Conservation (phyloP, 2,888 invertebrate genomes). For the Callimorpha dominula region DNA sequence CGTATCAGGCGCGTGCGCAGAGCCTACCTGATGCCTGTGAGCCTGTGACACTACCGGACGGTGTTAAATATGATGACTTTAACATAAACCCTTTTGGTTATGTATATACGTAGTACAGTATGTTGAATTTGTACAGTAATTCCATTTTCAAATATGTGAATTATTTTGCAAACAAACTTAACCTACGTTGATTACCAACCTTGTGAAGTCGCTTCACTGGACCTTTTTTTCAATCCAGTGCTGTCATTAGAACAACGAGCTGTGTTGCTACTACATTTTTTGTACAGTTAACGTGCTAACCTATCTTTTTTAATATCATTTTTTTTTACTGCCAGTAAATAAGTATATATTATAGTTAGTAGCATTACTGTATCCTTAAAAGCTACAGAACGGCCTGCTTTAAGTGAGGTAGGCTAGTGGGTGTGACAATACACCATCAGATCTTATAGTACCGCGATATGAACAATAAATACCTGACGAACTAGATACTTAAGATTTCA, state of each 20-base stretch:
- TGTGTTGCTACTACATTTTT: too few relatives aligned
- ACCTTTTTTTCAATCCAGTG: too few relatives aligned
- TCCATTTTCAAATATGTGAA: neutral
- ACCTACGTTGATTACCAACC: too few relatives aligned
- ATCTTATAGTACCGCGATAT: neutral
- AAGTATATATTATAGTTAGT: too few relatives aligned
- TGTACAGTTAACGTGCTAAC: too few relatives aligned
- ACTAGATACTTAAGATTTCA: too few relatives aligned
- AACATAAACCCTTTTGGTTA: neutral
- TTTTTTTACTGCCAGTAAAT: too few relatives aligned
- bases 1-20: constrained; percentile 68
- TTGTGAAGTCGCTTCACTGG: too few relatives aligned
- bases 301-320: too few relatives aligned
- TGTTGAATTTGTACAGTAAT: neutral
- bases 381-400: neutral
- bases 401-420: neutral
- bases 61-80: constrained; percentile 1
- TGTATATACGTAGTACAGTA: neutral
- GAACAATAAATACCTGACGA: neutral
- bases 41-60: constrained; percentile 6
- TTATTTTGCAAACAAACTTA: too few relatives aligned
- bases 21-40: constrained; percentile 17
- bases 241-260: too few relatives aligned
- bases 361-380: too few relatives aligned
- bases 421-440: constrained; percentile 11